Evolutionary conservation across 2,888 invertebrate species (phyloP).

Genomic region (Ditula angustiorana): DNA sequence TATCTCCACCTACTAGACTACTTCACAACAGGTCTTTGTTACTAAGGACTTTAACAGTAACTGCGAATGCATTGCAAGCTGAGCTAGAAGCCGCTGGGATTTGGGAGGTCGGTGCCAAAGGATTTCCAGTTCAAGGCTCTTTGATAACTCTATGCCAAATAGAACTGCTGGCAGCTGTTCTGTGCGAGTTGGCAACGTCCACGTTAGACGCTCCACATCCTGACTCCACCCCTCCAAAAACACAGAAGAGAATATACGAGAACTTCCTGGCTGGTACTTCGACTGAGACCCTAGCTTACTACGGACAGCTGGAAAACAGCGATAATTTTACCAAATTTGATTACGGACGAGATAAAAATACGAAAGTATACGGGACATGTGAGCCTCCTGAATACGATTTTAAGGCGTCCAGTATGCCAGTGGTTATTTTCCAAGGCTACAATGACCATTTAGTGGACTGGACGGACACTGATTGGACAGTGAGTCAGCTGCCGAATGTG

Average conservation of each 20-base stretch:
- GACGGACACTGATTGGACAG: constrained; percentile 83
- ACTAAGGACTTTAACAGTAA: constrained; percentile 48
- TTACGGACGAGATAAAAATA: constrained; percentile 60
- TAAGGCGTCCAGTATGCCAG: constrained; percentile 58
- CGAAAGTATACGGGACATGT: constrained; percentile 57
- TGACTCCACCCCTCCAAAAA: constrained; percentile 61
- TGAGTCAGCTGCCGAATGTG: constrained; percentile 82
- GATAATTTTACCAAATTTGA: constrained; percentile 65
- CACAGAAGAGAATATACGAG: constrained; percentile 54
- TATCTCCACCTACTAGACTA: constrained; percentile 87
- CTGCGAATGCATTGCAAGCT: constrained; percentile 32
- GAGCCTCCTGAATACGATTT: constrained; percentile 64
- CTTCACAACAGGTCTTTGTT: constrained; percentile 66
- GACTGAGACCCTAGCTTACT: constrained; percentile 61
- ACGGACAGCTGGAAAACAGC: constrained; percentile 61
- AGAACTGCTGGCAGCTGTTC: neutral
- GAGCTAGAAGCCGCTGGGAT: constrained; percentile 8
- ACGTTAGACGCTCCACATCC: constrained; percentile 60
- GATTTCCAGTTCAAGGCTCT: constrained; percentile 9
- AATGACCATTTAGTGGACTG: constrained; percentile 86
- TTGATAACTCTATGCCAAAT: constrained; percentile 4
- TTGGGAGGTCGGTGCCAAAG: constrained; percentile 12
- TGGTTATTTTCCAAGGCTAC: constrained; percentile 63
- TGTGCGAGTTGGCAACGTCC: constrained; percentile 26
- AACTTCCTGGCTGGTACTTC: constrained; percentile 70